A percentile compares a stretch with the other conserved stretches of the same genome.
phyloP scores from a whole-genome alignment of 2,113 vertebrate genomes.

The Lontra canadensis region DNA sequence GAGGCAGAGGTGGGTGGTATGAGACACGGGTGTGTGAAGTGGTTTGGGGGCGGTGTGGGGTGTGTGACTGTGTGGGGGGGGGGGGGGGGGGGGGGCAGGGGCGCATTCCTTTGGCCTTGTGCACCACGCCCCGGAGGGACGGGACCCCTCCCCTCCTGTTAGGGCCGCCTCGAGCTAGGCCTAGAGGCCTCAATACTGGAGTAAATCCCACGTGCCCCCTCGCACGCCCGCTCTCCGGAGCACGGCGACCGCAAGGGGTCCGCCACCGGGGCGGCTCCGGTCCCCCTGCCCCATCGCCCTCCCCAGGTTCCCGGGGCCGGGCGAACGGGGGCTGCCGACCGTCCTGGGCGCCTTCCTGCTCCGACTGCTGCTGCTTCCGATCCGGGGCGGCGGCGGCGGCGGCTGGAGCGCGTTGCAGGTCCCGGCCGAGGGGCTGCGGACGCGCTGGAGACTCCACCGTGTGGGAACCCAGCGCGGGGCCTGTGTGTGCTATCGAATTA shows the following conservation, averaged over 20 bases:
- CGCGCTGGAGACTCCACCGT: constrained; percentile 70
- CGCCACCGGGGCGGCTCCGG: background rate
- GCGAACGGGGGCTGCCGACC: constrained; percentile 56
- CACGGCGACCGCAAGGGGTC: background rate
- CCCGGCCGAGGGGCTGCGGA: constrained; percentile 65
- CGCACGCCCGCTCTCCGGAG: background rate
- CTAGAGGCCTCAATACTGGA: background rate
- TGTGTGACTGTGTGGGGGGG: background rate
- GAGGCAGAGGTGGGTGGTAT: background rate
- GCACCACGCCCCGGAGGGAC: background rate
- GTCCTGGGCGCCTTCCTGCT: constrained; percentile 65
- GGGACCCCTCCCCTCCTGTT: background rate
- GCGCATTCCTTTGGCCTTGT: background rate
- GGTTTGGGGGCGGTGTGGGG: background rate
- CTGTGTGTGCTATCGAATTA: constrained; percentile 81
- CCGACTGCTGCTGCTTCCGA: constrained; percentile 44
- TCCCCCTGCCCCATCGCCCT: background rate
- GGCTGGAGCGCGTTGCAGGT: constrained; percentile 69
- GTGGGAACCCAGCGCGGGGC: constrained; percentile 69
- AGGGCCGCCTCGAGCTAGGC: background rate
- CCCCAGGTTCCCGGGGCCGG: constrained; percentile 43
- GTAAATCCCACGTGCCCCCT: background rate
- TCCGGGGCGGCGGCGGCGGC: constrained; percentile 49
- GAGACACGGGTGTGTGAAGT: background rate
- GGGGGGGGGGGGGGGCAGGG: background rate